Evolutionary conservation across 2,888 invertebrate genomes (phyloP).

Genomic region (Diaphora mendica): DNA sequence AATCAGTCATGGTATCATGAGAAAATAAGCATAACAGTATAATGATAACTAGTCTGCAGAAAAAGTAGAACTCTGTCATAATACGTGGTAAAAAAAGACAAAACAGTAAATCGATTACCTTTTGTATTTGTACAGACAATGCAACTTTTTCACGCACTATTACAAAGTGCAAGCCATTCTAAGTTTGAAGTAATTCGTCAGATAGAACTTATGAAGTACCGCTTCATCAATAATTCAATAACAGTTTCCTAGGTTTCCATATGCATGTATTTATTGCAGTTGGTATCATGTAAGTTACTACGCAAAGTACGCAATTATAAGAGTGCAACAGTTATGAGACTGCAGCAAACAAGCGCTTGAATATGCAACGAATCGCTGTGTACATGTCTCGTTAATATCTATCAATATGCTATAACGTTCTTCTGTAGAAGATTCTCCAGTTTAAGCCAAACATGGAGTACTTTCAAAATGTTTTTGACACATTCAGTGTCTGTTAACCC

Average conservation of each 20-base stretch:
- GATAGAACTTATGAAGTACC: slow-evolving; percentile 17
- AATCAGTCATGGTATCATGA: neutral
- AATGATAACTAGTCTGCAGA: neutral
- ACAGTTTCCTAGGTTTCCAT: slow-evolving; percentile 16
- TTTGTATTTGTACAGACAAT: slow-evolving; percentile 32
- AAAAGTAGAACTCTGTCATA: neutral
- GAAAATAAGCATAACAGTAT: neutral
- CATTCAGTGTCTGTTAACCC: neutral
- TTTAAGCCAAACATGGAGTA: neutral
- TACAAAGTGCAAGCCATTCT: slow-evolving; percentile 5
- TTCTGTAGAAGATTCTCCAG: neutral
- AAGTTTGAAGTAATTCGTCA: slow-evolving; percentile 28
- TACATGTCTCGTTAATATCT: neutral
- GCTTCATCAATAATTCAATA: slow-evolving; percentile 26
- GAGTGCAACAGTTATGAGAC: slow-evolving; percentile 1
- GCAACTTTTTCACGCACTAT: slow-evolving; percentile 17
- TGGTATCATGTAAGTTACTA: slow-evolving; percentile 2
- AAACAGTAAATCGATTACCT: slow-evolving; percentile 25
- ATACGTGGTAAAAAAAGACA: neutral
- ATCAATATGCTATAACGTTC: neutral
- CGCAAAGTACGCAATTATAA: slow-evolving; percentile 4
- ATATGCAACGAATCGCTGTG: neutral
- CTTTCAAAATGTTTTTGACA: neutral
- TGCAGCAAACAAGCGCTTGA: neutral
- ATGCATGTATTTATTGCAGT: slow-evolving; percentile 9